Conservation (phyloP, 2,888 invertebrate species). For the Koerneria pararmatus region DNA sequence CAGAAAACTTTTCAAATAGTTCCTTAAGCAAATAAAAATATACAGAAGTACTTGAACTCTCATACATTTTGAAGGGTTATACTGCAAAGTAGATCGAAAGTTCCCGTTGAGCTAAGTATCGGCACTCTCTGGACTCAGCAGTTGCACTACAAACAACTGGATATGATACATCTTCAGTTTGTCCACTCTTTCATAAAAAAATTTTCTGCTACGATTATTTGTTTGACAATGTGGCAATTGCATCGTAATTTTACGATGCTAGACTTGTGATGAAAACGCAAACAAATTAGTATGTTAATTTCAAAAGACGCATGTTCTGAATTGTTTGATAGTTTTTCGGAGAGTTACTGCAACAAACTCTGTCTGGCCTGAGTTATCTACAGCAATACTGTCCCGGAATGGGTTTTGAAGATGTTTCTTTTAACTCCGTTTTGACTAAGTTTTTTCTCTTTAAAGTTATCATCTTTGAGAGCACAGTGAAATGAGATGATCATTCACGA, state of each 20-base stretch:
- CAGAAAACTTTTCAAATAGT: too few species aligned
- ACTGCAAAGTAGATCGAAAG: too few species aligned
- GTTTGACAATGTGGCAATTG: not conserved
- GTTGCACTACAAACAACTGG: constrained; percentile 51
- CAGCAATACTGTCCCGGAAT: constrained; percentile 49
- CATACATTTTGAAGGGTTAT: too few species aligned
- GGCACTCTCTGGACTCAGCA: constrained; percentile 56
- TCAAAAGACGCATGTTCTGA: not conserved
- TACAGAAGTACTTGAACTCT: too few species aligned
- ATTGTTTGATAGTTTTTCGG: constrained; percentile 49
- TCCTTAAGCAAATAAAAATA: too few species aligned
- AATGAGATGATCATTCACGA: too few species aligned
- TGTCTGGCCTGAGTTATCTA: constrained; percentile 51
- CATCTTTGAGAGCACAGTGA: too few species aligned
- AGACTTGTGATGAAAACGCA: too few species aligned
- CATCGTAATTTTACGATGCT: not conserved
- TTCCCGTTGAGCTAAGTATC: constrained; percentile 42
- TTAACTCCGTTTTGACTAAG: too few species aligned
- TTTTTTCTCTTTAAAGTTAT: too few species aligned
- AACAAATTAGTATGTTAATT: not conserved
- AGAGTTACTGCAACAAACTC: constrained; percentile 55
- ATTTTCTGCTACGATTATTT: constrained; percentile 8
- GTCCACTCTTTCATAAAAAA: constrained; percentile 2
- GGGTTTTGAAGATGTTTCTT: constrained; percentile 48
- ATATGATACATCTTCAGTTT: constrained; percentile 51